Base-by-base conservation (phyloP, 2,888 invertebrate genomes). In the Cybosia mesomella region DNA sequence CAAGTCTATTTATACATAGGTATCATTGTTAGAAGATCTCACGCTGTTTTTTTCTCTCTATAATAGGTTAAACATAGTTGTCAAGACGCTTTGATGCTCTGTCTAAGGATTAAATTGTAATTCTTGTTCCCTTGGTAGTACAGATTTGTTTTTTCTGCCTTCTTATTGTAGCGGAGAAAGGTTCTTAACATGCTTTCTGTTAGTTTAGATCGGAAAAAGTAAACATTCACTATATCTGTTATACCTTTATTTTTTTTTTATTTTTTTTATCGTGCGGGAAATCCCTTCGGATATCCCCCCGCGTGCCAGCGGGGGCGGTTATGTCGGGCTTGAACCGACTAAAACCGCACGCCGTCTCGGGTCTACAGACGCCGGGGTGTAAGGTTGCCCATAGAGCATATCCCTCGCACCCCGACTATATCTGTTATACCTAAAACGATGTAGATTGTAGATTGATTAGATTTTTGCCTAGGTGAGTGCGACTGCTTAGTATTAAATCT, bases 21-120 rank as follows among this genome's bases (percentile, higher is more conserved):
- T 39, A 39, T 57, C 24, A 64, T 64, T 57, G 64, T 64, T 55
- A 28, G 15, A 55, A 57, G n/a, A n/a, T 64, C 64, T 64, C 64
- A 64, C 64, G 64, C 39, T 57, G 67, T 72, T 75, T 76, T 28
- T 69, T 67, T 22, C 28, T 59, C 15, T 39, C 32, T 61, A 11
- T 78, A 77, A 78, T 77, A 63, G 66, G 59, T 73, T 67, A 63
- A 67, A 66, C 68, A 18, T 2, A 49, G 49, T 49, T 49, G 49
- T 49, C n/a, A 49, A 49, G 49, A n/a, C n/a, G 49, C 63, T 54
- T 64, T 64, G 36, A 55, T 57, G 64, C 1, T 64, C 64, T 24
- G 57, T 64, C 24, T 39, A 24, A 64, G 55, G 55, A 64, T 55
- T 55, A 36, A 63, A 36, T 57, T 57, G 64, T 64, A 36, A 54